Conservation (phyloP, 2,113 vertebrate genomes). For the Plecturocebus donacophilus region DNA sequence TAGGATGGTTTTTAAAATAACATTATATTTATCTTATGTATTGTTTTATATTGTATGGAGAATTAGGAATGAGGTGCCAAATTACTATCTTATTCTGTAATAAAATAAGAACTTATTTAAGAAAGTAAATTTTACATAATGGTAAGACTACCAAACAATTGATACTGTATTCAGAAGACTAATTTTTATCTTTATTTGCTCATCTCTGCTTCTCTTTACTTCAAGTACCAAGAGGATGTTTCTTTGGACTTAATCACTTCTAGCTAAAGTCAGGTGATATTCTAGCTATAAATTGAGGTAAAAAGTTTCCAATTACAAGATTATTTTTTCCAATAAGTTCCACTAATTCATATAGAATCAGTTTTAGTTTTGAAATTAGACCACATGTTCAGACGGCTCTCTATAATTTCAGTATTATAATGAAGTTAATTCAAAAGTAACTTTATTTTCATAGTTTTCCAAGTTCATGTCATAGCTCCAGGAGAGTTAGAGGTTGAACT, state of each 20-base stretch:
- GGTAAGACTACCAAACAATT: not conserved
- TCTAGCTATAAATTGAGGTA: not conserved
- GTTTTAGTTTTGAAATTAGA: not conserved
- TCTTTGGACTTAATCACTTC: not conserved
- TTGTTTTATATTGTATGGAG: slow-evolving; percentile 29
- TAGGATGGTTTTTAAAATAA: not conserved
- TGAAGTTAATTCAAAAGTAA: not conserved
- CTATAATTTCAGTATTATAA: not conserved
- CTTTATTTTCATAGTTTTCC: not conserved
- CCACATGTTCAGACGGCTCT: not conserved
- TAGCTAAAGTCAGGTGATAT: not conserved
- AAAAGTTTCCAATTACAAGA: not conserved
- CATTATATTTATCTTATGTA: not conserved
- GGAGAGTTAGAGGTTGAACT: not conserved
- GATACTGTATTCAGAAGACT: not conserved
- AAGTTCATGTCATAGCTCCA: not conserved
- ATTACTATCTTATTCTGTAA: not conserved
- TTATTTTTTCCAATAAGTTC: not conserved
- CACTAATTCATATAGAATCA: slow-evolving; percentile 3
- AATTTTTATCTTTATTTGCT: not conserved
- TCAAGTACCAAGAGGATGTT: not conserved
- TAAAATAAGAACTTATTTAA: not conserved
- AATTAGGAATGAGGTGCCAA: not conserved
- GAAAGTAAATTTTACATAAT: not conserved
- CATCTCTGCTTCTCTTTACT: not conserved